A percentile compares a stretch with the other conserved stretches of the same genome.
phyloP scores from a whole-genome alignment of 2,113 vertebrate species.

The Calypte anna region DNA sequence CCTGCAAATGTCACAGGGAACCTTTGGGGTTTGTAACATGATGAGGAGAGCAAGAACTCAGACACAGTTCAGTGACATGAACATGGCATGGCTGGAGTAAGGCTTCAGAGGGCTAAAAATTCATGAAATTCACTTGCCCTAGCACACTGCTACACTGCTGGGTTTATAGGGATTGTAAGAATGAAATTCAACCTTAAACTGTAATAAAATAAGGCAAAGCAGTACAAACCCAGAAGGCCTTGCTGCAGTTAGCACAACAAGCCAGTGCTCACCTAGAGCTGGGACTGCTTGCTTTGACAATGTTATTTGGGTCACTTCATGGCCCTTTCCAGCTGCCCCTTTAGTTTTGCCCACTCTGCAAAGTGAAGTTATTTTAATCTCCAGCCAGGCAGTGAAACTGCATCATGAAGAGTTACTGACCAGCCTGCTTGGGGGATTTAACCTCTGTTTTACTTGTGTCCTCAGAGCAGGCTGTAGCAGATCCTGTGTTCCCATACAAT shows the following conservation, averaged over 20 bases:
- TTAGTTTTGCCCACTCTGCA: background rate
- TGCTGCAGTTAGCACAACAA: background rate
- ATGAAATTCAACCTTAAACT: too few relatives aligned
- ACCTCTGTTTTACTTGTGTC: background rate
- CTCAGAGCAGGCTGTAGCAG: background rate
- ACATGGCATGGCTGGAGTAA: background rate
- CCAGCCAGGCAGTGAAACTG: background rate
- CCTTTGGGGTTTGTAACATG: background rate
- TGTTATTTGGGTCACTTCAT: rapidly evolving
- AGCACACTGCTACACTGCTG: background rate
- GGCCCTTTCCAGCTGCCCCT: background rate
- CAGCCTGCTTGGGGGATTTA: background rate
- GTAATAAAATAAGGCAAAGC: background rate
- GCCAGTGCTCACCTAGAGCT: too few relatives aligned
- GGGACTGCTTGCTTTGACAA: background rate
- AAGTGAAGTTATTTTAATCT: background rate
- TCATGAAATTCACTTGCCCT: background rate
- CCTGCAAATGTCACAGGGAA: rapidly evolving
- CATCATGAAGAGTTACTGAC: background rate
- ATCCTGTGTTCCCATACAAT: background rate
- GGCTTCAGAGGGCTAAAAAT: background rate
- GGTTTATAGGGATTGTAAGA: too few relatives aligned
- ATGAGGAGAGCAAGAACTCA: background rate
- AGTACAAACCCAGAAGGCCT: background rate
- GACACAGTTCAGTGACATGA: rapidly evolving